Conservation (phyloP, 64 coral and sea anemone species). For the Astreopora myriophthalma region DNA sequence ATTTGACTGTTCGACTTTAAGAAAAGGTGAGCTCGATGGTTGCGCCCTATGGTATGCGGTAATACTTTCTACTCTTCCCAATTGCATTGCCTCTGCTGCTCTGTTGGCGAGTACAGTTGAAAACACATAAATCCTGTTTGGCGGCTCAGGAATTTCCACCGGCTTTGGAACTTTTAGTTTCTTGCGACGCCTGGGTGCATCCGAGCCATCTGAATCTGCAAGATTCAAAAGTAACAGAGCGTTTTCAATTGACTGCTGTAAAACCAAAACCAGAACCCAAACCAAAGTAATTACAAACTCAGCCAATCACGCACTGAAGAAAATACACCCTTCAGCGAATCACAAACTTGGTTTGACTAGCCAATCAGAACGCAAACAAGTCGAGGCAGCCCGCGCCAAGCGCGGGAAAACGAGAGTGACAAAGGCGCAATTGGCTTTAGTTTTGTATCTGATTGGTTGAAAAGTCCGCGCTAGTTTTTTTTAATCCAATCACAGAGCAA, state of each 20-base stretch:
- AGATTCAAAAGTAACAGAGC: background rate
- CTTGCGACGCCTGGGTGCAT: constrained; percentile 81
- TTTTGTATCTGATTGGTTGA: no score
- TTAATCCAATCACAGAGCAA: no score
- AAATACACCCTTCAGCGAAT: no score
- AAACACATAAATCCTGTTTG: constrained; percentile 91
- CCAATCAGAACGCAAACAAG: no score
- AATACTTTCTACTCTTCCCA: constrained; percentile 82
- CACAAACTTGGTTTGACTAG: no score
- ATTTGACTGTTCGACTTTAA: constrained; percentile 74
- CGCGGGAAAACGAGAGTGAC: no score
- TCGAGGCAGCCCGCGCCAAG: no score
- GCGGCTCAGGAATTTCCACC: constrained; percentile 68
- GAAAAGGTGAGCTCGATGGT: constrained; percentile 77
- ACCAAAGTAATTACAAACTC: no score
- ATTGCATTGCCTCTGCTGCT: constrained; percentile 90
- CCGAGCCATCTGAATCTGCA: constrained; percentile 93
- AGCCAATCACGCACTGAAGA: no score
- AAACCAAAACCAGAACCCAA: no score
- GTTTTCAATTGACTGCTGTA: background rate
- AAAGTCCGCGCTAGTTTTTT: no score
- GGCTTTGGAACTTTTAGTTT: constrained; percentile 69
- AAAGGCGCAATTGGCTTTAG: no score
- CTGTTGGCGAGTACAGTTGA: constrained; percentile 92
- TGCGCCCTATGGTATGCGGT: constrained; percentile 87